Evolutionary conservation across 1,140 invertebrate genomes (phyloP).

Genomic region (Xylocopa sonorina): DNA sequence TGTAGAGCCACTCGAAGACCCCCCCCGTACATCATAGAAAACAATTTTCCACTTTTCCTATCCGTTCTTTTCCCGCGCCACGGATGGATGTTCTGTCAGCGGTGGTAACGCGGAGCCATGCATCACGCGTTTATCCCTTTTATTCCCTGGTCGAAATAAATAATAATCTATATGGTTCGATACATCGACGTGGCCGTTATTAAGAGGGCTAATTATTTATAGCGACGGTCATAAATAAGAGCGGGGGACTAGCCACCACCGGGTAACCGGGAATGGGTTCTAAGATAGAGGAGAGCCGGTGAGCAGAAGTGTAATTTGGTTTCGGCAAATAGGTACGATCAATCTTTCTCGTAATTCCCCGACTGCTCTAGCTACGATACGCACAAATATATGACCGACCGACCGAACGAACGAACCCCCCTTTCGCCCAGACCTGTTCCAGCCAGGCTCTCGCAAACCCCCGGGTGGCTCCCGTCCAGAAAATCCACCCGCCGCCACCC

Average conservation of each 20-base stretch:
- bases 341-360: slow-evolving; percentile 68
- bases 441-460: background rate
- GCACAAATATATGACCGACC: slow-evolving; percentile 54
- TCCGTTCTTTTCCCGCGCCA: background rate
- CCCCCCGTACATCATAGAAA: slow-evolving; percentile 39
- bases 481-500: slow-evolving; percentile 35
- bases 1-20: too few species aligned
- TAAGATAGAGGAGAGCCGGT: slow-evolving; percentile 49
- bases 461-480: background rate
- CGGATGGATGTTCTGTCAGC: too few species aligned
- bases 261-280: slow-evolving; percentile 35
- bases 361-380: slow-evolving; percentile 55
- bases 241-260: slow-evolving; percentile 18
- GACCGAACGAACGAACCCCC: too few species aligned
- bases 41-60: slow-evolving; percentile 22
- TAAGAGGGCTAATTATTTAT: slow-evolving; percentile 65
- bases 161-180: slow-evolving; percentile 51
- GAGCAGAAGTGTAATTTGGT: slow-evolving; percentile 65
- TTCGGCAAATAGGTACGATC: slow-evolving; percentile 72
- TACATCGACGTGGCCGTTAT: slow-evolving; percentile 42
- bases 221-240: slow-evolving; percentile 49
- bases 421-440: background rate
- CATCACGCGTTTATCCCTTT: slow-evolving; percentile 43
- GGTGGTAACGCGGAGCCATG: background rate
- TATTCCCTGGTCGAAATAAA: slow-evolving; percentile 23